Conservation (phyloP, 2,888 invertebrate species). For the Xestoiulus laeticollis region DNA sequence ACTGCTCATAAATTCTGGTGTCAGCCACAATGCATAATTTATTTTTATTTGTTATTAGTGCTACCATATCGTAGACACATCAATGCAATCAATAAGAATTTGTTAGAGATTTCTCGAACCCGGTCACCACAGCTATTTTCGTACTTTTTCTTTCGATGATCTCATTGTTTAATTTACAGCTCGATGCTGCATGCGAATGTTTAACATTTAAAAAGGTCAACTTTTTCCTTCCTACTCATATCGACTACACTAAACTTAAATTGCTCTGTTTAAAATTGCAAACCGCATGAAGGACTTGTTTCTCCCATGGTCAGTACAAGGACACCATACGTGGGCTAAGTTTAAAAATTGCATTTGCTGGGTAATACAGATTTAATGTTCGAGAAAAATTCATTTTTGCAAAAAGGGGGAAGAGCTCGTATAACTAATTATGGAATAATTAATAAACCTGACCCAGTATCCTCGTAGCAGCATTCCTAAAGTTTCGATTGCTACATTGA, state of each 20-base stretch:
- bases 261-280: neutral
- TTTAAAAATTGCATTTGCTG: neutral
- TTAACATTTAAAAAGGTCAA: neutral
- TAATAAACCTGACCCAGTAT: neutral
- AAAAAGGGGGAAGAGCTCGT: neutral
- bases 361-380: neutral
- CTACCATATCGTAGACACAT: too few relatives aligned
- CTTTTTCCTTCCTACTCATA: slow-evolving; percentile 19
- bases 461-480: neutral
- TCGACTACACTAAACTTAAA: neutral
- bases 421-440: neutral
- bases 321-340: neutral
- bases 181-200: neutral
- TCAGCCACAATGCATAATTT: too few relatives aligned
- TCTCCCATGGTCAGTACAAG: slow-evolving; percentile 35
- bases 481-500: neutral
- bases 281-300: slow-evolving; percentile 7
- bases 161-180: neutral
- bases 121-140: neutral
- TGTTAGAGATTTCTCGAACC: neutral
- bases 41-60: too few relatives aligned
- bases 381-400: neutral
- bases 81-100: too few relatives aligned
- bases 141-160: neutral
- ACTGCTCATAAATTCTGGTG: too few relatives aligned